These are phyloP conservation scores for Elachura formosa DNA, from an alignment of 2,113 vertebrate genomes.

Conservation along the genomic window DNA sequence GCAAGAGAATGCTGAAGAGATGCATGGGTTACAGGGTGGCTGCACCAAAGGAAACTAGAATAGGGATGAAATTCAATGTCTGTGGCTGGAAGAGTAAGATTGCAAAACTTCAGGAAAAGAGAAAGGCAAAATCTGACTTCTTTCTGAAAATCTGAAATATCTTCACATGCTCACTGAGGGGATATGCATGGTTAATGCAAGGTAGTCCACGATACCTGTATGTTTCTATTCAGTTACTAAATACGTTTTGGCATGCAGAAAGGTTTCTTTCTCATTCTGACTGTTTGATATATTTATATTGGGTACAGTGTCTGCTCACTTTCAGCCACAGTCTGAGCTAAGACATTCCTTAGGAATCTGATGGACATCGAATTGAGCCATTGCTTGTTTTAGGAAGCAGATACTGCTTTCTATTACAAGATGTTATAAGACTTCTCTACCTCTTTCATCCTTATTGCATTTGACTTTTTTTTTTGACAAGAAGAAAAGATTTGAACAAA, in stretches of 20 bases:
- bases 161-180: background rate
- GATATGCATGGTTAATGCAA: background rate
- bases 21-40: background rate
- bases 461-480: background rate
- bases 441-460: background rate
- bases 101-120: background rate
- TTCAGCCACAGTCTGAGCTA: background rate
- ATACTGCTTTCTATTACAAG: no score
- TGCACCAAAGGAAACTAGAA: background rate
- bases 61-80: background rate
- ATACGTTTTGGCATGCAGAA: background rate
- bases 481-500: background rate
- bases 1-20: background rate
- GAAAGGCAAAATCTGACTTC: background rate
- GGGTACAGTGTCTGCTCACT: background rate
- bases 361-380: background rate
- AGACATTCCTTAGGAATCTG: background rate
- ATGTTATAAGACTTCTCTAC: background rate
- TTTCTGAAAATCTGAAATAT: background rate
- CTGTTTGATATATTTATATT: background rate
- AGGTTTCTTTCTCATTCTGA: background rate
- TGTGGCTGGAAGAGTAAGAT: background rate
- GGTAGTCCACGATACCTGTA: background rate
- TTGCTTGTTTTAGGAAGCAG: background rate
- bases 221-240: background rate